Evolutionary conservation across 2,888 invertebrate genomes (phyloP).

Genomic region (Acleris sparsana): DNA sequence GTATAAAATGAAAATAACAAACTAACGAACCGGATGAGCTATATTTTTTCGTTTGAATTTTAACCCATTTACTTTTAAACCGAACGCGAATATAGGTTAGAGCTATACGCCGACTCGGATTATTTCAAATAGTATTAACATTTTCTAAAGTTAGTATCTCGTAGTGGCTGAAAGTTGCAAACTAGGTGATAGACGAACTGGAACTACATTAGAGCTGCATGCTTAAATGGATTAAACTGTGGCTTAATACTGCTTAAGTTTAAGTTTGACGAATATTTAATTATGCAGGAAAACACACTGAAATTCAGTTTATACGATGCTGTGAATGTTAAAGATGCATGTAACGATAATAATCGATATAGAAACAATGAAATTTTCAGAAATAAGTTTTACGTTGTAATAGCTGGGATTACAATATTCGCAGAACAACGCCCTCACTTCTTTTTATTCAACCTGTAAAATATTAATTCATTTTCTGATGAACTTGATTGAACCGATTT

Average conservation of each 20-base stretch:
- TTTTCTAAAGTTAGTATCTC: conserved; percentile 14
- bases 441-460: too few species aligned
- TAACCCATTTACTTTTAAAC: not conserved
- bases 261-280: conserved; percentile 21
- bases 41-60: too few species aligned
- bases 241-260: conserved; percentile 18
- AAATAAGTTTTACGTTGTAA: too few species aligned
- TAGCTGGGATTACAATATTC: too few species aligned
- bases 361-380: not conserved
- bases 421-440: too few species aligned
- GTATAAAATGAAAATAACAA: too few species aligned
- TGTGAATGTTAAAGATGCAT: conserved; percentile 6
- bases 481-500: too few species aligned
- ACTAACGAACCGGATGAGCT: too few species aligned
- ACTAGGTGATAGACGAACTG: conserved; percentile 50
- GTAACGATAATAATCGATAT: not conserved
- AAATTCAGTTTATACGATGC: conserved; percentile 3
- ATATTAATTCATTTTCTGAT: too few species aligned
- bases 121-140: conserved; percentile 16
- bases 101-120: conserved; percentile 1
- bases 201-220: conserved; percentile 44
- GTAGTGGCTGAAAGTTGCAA: conserved; percentile 46
- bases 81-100: not conserved
- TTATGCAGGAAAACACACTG: conserved; percentile 12
- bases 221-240: conserved; percentile 22